Evolutionary conservation across 2,888 invertebrate species (phyloP).

Genomic region (Ochropleura plecta): DNA sequence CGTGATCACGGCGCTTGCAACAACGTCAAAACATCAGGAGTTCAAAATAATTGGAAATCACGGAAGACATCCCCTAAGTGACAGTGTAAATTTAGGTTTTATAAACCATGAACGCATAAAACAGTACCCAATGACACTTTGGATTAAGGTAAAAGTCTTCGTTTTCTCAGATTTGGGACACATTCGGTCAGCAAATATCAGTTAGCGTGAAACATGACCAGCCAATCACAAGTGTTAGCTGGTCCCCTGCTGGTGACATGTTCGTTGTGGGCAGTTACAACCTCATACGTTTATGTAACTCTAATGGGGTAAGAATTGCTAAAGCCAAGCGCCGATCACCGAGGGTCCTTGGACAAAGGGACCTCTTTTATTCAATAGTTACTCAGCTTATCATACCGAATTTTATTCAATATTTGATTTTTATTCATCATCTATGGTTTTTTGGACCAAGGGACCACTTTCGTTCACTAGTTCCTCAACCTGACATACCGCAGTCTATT

Average conservation of each 20-base stretch:
- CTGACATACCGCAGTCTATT: not conserved
- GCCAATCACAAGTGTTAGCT: slow-evolving; percentile 97
- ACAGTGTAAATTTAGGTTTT: no score
- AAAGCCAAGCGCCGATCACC: not conserved
- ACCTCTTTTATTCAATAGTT: not conserved
- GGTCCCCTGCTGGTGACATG: slow-evolving; percentile 97
- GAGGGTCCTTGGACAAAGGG: not conserved
- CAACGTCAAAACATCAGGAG: no score
- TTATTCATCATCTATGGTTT: not conserved
- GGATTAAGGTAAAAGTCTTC: not conserved
- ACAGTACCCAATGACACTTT: not conserved
- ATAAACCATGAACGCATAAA: no score
- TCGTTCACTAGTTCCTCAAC: no score
- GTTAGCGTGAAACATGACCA: slow-evolving; percentile 96
- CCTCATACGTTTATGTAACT: slow-evolving; percentile 97
- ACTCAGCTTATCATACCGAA: no score
- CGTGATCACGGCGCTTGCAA: no score
- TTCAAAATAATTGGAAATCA: no score
- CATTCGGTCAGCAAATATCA: slow-evolving; percentile 96
- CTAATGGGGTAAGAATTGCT: slow-evolving; percentile 94
- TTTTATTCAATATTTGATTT: not conserved
- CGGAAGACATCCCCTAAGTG: no score
- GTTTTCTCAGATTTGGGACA: slow-evolving; percentile 95
- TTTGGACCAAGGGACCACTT: no score
- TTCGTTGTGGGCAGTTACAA: slow-evolving; percentile 98